Base-by-base conservation (phyloP, 1,140 invertebrate species). In the Trachelipus rathkii region DNA sequence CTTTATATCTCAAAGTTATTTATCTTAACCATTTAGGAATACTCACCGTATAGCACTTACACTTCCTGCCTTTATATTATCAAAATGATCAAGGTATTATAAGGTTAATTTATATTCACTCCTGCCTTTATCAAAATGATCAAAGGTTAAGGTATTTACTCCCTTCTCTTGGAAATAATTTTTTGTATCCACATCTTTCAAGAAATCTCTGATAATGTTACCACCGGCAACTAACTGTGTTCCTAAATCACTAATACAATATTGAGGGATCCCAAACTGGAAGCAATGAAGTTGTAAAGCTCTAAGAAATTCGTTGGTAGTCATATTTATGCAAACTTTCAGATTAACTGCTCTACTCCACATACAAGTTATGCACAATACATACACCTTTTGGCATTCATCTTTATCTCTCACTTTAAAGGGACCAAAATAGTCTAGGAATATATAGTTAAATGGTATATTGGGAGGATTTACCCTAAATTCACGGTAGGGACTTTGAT, bases 271-370 rank as follows among this genome's bases (percentile, higher is more conserved):
- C 23, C 69, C 69, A 71, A 15, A 44, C 69, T 71, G 11, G 10
- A 2, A 71, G 4, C 10, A 15, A 71, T 71, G 69, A 2, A 71
- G 7, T 71, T 71, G 69, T 4, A 71, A 3, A 4, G 69, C 69
- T 71, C 21, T 71, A 13, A 71, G 69, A 10, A 71, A 71, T 3
- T 44, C 43, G 0, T 24, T 8, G 0, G 21, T 21, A 21, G 1
- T 23, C 23, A 23, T 15, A 4, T 71, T 44, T 9, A 44, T 4
- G 8, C 69, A 71, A 3, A 71, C 13, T 71, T 71, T 71, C 21
- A 71, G 21, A 44, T 71, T 71, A 0, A 71, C 69, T 15, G 69
- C 69, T 23, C 69, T 71, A 21, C 69, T 71, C 69, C 23, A 71
- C 13, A 71, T 15, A 44, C 69, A 71, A 15, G 23, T 71, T 19